Conservation (phyloP, 1,140 invertebrate genomes). For the Harpegnathos saltator region DNA sequence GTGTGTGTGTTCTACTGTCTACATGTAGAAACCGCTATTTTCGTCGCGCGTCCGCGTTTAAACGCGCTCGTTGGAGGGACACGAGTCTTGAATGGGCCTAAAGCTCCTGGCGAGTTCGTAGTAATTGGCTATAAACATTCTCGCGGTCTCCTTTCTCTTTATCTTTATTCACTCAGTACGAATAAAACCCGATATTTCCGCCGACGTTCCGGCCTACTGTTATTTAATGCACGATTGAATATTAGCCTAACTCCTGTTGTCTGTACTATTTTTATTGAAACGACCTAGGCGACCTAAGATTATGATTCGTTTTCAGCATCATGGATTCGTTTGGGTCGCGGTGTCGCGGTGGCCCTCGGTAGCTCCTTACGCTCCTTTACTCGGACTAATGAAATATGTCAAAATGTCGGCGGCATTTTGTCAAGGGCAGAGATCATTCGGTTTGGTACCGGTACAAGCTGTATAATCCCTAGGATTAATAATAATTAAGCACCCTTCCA, state of each 20-base stretch:
- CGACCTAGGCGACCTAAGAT: constrained; percentile 58
- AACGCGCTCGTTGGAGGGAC: constrained; percentile 79
- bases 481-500: constrained; percentile 27
- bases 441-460: constrained; percentile 40
- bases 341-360: constrained; percentile 8
- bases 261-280: constrained; percentile 57
- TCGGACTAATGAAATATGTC: constrained; percentile 28
- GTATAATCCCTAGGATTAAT: neutral
- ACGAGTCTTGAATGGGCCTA: constrained; percentile 78
- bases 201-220: constrained; percentile 44
- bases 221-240: constrained; percentile 57
- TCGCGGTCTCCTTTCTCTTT: too few species aligned
- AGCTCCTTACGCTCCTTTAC: constrained; percentile 13
- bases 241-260: constrained; percentile 52
- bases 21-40: constrained; percentile 62
- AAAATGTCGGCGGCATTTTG: constrained; percentile 1
- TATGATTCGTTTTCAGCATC: constrained; percentile 28
- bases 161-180: constrained; percentile 55
- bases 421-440: constrained; percentile 41
- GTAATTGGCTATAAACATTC: constrained; percentile 76
- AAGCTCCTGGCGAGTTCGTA: constrained; percentile 80
- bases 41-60: constrained; percentile 31
- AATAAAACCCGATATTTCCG: constrained; percentile 29
- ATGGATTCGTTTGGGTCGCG: constrained; percentile 15
- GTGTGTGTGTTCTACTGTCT: constrained; percentile 64